phyloP scores from a whole-genome alignment of 2,888 invertebrate species.

The Adela reaumurella region DNA sequence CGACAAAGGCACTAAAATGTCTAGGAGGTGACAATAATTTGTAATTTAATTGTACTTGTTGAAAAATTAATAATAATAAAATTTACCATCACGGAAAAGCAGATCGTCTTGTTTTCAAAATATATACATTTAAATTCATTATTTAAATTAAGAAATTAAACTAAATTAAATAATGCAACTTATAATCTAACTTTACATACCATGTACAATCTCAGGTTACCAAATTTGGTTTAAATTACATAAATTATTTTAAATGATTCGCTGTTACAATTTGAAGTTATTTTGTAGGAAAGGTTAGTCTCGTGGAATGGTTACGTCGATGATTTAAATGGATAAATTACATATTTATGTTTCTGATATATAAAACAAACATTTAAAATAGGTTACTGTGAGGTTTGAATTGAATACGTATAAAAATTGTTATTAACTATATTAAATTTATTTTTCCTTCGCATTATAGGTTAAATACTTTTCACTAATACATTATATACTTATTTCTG shows the following conservation, averaged over 20 bases:
- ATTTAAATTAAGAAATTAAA: neutral
- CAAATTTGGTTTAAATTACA: neutral
- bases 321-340: no score
- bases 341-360: no score
- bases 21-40: slow-evolving; percentile 1
- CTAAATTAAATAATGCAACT: neutral
- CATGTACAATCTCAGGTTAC: neutral
- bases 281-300: neutral
- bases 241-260: neutral
- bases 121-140: neutral
- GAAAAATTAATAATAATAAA: neutral
- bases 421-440: no score
- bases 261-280: neutral
- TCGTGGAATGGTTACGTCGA: neutral
- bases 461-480: no score
- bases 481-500: no score
- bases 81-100: neutral
- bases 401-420: no score
- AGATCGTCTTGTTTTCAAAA: neutral
- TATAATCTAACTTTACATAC: neutral
- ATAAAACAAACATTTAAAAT: no score
- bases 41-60: neutral
- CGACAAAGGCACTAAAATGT: no score
- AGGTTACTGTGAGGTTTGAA: no score
- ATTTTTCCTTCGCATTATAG: no score